Evolutionary conservation across 1,140 invertebrate genomes (phyloP).

Genomic region (Harlomillsia oculata): DNA sequence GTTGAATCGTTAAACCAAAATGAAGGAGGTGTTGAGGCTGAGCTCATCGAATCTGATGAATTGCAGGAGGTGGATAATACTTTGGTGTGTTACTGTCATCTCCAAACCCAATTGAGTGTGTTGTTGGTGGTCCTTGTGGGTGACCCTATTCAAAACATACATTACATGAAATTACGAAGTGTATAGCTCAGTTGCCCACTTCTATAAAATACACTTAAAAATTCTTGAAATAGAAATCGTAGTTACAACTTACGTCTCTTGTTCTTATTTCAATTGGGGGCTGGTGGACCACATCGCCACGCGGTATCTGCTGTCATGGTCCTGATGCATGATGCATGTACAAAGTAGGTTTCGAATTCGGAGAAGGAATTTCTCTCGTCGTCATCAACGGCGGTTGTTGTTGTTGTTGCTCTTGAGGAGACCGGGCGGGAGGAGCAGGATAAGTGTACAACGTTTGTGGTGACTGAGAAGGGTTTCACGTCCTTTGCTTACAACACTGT

Average conservation of each 20-base stretch:
- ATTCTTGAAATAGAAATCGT: neutral
- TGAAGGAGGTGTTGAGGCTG: constrained; percentile 20
- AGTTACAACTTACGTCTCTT: neutral
- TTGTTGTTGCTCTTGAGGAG: constrained; percentile 10
- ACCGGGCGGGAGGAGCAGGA: neutral
- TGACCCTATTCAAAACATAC: too few relatives aligned
- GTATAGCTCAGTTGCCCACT: too few relatives aligned
- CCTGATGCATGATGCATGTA: constrained; percentile 24
- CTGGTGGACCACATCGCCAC: constrained; percentile 8
- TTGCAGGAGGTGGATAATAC: constrained; percentile 26
- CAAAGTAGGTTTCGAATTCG: too few relatives aligned
- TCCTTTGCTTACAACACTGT: constrained; percentile 92
- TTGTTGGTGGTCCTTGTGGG: neutral
- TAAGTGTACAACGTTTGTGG: constrained; percentile 15
- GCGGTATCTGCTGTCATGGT: neutral
- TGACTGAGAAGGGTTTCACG: constrained; percentile 82
- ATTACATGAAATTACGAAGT: too few relatives aligned
- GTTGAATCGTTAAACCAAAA: constrained; percentile 20
- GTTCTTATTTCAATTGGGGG: neutral
- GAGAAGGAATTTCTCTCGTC: too few relatives aligned
- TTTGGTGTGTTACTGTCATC: constrained; percentile 32
- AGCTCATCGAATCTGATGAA: constrained; percentile 1
- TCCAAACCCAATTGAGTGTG: constrained; percentile 18
- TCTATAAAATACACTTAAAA: neutral
- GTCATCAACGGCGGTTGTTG: constrained; percentile 9